Evolutionary conservation across 2,888 invertebrate species (phyloP).

Genomic region (Congeria kusceri): DNA sequence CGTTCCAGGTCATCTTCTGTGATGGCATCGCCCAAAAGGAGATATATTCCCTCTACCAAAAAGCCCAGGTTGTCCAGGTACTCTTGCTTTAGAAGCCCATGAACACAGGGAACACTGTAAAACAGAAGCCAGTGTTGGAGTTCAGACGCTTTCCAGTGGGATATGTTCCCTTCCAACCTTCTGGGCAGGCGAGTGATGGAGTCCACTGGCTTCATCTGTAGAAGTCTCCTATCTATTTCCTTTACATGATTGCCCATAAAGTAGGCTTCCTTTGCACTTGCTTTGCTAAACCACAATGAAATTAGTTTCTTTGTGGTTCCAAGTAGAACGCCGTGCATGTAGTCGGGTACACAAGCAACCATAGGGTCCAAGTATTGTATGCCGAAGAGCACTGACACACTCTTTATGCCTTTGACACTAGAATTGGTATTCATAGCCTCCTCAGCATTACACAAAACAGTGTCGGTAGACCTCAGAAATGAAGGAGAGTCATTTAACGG

Average conservation of each 20-base stretch:
- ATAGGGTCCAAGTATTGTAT: conserved; percentile 12
- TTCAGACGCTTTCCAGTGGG: conserved; percentile 44
- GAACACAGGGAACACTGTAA: conserved; percentile 35
- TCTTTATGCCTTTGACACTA: conserved; percentile 3
- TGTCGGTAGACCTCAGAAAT: background rate
- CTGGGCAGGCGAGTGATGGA: too few relatives aligned
- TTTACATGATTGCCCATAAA: conserved; percentile 21
- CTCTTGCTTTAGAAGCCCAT: too few relatives aligned
- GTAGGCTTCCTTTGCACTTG: conserved; percentile 17
- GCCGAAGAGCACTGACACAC: conserved; percentile 5
- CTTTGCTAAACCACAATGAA: conserved; percentile 21
- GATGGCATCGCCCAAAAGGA: conserved; percentile 26
- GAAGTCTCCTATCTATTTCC: conserved; percentile 13
- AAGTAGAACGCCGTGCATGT: conserved; percentile 36
- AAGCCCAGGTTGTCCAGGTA: too few relatives aligned
- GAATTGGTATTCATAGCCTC: background rate
- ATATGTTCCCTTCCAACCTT: conserved; percentile 3
- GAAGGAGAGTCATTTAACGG: conserved; percentile 13
- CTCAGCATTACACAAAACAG: conserved; percentile 10
- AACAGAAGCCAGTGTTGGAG: conserved; percentile 40
- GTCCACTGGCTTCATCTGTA: too few relatives aligned
- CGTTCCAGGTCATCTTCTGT: conserved; percentile 1
- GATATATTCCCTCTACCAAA: conserved; percentile 47
- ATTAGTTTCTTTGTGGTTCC: too few relatives aligned
- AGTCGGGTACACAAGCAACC: conserved; percentile 12